Evolutionary conservation across 2,797 vertebrate species (phyloP).

Genomic region (Phrynocephalus guinanensis): DNA sequence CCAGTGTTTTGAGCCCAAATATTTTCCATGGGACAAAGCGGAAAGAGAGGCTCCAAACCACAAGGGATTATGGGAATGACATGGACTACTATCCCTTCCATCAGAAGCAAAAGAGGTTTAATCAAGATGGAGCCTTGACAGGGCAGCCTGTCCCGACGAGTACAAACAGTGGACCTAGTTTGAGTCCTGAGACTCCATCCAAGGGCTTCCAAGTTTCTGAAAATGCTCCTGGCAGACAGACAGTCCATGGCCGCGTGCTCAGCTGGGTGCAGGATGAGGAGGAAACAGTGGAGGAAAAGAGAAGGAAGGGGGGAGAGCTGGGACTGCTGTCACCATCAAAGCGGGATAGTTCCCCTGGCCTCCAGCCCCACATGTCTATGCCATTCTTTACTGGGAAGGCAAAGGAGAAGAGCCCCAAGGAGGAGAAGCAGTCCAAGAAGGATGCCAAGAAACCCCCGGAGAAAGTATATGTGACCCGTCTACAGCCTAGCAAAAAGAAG

Average conservation of each 20-base stretch:
- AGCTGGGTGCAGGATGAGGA: conserved; percentile 81
- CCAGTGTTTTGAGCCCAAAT: conserved; percentile 65
- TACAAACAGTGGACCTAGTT: fast-evolving
- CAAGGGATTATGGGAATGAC: conserved; percentile 59
- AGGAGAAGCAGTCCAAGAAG: conserved; percentile 48
- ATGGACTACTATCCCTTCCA: conserved; percentile 66
- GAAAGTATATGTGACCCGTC: conserved; percentile 92
- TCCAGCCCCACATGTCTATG: conserved; percentile 81
- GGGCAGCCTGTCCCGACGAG: not conserved
- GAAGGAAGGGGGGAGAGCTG: conserved; percentile 55
- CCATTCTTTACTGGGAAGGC: conserved; percentile 81
- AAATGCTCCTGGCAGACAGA: conserved; percentile 36
- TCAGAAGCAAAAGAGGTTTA: not conserved
- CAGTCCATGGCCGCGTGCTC: conserved; percentile 75
- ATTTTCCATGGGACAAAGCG: conserved; percentile 59
- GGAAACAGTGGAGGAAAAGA: conserved; percentile 37
- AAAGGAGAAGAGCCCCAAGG: conserved; percentile 57
- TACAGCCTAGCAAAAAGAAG: conserved; percentile 75
- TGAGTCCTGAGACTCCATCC: not conserved
- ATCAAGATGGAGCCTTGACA: fast-evolving
- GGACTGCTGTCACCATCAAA: conserved; percentile 61
- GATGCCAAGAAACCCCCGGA: conserved; percentile 75
- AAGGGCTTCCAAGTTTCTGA: not conserved
- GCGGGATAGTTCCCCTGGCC: conserved; percentile 62
- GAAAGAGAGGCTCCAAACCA: conserved; percentile 58